Evolutionary conservation across 2,888 invertebrate genomes (phyloP).

Genomic region (Trachelus stipa): DNA sequence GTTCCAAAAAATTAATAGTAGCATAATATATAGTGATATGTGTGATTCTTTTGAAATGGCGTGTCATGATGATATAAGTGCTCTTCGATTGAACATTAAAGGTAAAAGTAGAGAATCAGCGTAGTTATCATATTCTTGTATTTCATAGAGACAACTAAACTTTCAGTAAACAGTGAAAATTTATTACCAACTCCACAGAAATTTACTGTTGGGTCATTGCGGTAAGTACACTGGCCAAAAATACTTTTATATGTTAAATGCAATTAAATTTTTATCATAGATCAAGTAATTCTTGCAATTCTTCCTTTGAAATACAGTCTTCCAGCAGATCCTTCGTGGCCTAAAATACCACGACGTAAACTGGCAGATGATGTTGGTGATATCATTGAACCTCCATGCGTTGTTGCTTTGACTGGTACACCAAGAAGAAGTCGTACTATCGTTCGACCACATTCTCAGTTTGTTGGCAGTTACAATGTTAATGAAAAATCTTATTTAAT

Average conservation of each 20-base stretch:
- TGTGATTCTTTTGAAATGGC: constrained; percentile 52
- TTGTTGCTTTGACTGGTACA: constrained; percentile 47
- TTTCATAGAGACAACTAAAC: background rate
- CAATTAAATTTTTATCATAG: background rate
- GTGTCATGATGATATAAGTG: constrained; percentile 44
- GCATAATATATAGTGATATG: constrained; percentile 30
- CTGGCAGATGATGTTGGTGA: constrained; percentile 41
- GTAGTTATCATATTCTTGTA: background rate
- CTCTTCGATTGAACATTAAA: constrained; percentile 51
- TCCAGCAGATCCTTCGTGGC: constrained; percentile 61
- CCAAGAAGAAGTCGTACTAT: constrained; percentile 49
- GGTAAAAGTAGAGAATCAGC: constrained; percentile 32
- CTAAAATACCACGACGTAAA: constrained; percentile 58
- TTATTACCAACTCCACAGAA: constrained; percentile 43
- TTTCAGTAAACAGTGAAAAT: constrained; percentile 55
- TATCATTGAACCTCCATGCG: constrained; percentile 49
- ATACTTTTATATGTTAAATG: background rate
- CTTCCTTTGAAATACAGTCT: constrained; percentile 36
- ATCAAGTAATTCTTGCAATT: background rate
- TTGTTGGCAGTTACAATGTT: constrained; percentile 20
- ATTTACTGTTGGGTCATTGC: constrained; percentile 47
- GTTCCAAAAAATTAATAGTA: background rate
- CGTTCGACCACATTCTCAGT: constrained; percentile 45
- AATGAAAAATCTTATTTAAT: background rate
- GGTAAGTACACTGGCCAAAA: constrained; percentile 36